Evolutionary conservation across 1,140 invertebrate genomes (phyloP), one percentile per base, ranked within the genome.

Genomic region (Drosophila parabipectinata): DNA sequence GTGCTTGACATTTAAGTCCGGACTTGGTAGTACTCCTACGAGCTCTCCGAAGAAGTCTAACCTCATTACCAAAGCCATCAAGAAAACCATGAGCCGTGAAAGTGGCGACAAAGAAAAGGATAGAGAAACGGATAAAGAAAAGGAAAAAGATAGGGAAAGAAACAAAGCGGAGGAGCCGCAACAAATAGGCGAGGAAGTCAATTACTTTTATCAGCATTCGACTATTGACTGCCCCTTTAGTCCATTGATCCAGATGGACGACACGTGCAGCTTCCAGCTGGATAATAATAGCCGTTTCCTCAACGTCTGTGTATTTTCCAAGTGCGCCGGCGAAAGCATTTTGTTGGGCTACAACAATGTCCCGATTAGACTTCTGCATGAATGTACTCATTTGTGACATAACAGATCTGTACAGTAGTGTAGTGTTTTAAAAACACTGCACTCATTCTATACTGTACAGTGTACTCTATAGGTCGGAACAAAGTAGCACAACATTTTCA

Each of bases 331-430:
- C 37, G 93, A 95, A 5, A 94, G 96, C 64, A 93, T 94, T 24
- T 91, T 97, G 44, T 84, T 97, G 52, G 96, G 96, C 28, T 96
- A 97, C 91, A 93, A 97, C 26, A 97, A 97, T 90, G 94, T 97
- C 67, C 95, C n/a, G n/a, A n/a, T n/a, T n/a, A n/a, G n/a, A n/a
- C n/a, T n/a, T n/a, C n/a, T n/a, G n/a, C n/a, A n/a, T n/a, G n/a
- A n/a, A n/a, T n/a, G n/a, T n/a, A n/a, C n/a, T n/a, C n/a, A n/a
- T n/a, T n/a, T n/a, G n/a, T n/a, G n/a, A n/a, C n/a, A n/a, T n/a
- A n/a, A n/a, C n/a, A n/a, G n/a, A n/a, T n/a, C n/a, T n/a, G n/a
- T n/a, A n/a, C n/a, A n/a, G n/a, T n/a, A n/a, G n/a, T n/a, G n/a
- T n/a, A n/a, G n/a, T n/a, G n/a, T n/a, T n/a, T n/a, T n/a, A n/a